Evolutionary conservation across 2,888 invertebrate species (phyloP), one percentile per base, ranked within the genome.

Genomic region (Nemapogon koenigi): DNA sequence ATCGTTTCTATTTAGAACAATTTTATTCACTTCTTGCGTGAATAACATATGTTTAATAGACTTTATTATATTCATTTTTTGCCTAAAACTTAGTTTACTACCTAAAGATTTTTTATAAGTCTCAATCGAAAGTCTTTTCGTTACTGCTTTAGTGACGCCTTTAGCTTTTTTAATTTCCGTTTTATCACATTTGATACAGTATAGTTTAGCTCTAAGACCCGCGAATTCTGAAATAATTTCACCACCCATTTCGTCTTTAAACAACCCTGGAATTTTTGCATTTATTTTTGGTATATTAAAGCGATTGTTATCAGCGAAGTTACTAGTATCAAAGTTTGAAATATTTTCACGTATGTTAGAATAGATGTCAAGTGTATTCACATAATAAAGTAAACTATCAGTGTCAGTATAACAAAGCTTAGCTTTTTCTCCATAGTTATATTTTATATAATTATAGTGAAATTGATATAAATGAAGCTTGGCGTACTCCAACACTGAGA

Each of bases 201-300:
- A 44, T 8, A 44, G 18, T 32, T 45, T 45, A 11, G 43, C 41
- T 35, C 45, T 32, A 15, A 44, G 35, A 2, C 44, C 44, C 3
- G 38, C 36, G 35, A 43, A 43, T 25, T 45, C 41, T 11, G 36
- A 15, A 19, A 45, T 45, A 3, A 41, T 27, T 14, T 43, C 32
- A 13, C 41, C 43, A 17, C 40, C 38, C 38, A 45, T 22, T 28
- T 45, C 45, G 39, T 45, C 43, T 19, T 44, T 42, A 16, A 42
- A 42, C 35, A 16, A 35, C 2, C 44, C 44, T 4, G 41, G 44
- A 16, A 41, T 27, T n/a, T 18, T 40, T 28, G 33, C 35, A 40
- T 26, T 42, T 40, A n/a, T 10, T 10, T 7, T 7, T 7, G 22
- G 22, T 22, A 22, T 7, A 22, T 10, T 10, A 22, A 7, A 22